Conservation (phyloP, 2,113 vertebrate species). For the Salvator merianae region DNA sequence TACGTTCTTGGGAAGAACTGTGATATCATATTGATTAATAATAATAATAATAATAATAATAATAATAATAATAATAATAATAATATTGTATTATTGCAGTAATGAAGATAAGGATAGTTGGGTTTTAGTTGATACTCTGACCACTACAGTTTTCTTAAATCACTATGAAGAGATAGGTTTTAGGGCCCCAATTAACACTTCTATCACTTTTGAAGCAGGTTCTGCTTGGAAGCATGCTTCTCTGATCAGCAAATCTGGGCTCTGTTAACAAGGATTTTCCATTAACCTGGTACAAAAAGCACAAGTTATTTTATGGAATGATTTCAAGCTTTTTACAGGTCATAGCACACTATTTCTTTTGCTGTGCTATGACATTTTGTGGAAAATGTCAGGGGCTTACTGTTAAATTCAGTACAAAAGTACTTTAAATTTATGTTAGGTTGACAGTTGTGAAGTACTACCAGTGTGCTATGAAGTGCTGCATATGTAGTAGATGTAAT, state of each 20-base stretch:
- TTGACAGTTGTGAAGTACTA: constrained; percentile 41
- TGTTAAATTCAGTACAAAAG: constrained; percentile 16
- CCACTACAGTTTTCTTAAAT: neutral
- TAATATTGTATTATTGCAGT: too few relatives aligned
- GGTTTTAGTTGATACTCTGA: neutral
- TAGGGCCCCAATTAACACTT: neutral
- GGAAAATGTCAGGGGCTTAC: constrained; percentile 12
- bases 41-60: too few relatives aligned
- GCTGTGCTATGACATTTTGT: constrained; percentile 3
- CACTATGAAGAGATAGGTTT: neutral
- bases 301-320: neutral
- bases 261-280: neutral
- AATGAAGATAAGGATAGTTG: neutral
- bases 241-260: constrained; percentile 10
- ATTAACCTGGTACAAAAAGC: constrained; percentile 5
- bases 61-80: too few relatives aligned
- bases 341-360: neutral
- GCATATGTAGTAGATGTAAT: constrained; percentile 24
- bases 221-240: neutral
- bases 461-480: constrained; percentile 16
- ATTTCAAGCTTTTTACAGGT: constrained; percentile 7
- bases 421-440: constrained; percentile 23
- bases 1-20: too few relatives aligned
- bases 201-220: constrained; percentile 13
- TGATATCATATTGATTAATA: too few relatives aligned